Base-by-base conservation (phyloP, 2,888 invertebrate species). In the Phaedon cochleariae region DNA sequence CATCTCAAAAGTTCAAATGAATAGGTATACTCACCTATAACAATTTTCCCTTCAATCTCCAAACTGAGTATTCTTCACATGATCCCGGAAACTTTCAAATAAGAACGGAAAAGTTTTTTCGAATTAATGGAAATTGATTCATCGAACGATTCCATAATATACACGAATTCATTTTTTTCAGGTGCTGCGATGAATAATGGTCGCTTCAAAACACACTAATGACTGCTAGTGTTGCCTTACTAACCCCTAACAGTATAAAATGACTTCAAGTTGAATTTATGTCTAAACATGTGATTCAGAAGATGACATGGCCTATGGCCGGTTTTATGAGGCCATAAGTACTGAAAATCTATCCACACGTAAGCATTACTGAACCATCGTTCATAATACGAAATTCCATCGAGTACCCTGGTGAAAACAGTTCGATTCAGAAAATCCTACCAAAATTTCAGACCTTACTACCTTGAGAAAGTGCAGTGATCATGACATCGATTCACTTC, bases 341-440 rank as follows among this genome's bases (percentile, higher is more conserved):
- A 66, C 57, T 62, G 49, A 37, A 20, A 62, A 45, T 41, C 15
- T 55, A 51, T 62, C 63, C 63, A 60, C 46, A 63, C 63, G 66
- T 66, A 59, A 34, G 41, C 41, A n/a, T 1, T 10, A 41, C 41
- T 41, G 41, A n/a, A 34, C 31, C 31, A 34, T 34, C 10, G 9
- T 34, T 34, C 31, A 34, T 34, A 34, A 34, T 10, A 34, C 6
- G 31, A 34, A 34, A 15, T 41, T 15, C 12, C 41, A 41, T 41
- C 15, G 41, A 15, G 15, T 15, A 41, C 41, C 41, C 41, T 41
- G 15, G 41, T 6, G 15, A 41, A 9, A 41, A 41, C 41, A 41
- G 15, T 41, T n/a, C 15, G 12, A 9, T 17, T 3, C 45, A n/a
- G n/a, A n/a, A n/a, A n/a, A n/a, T n/a, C n/a, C n/a, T n/a, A n/a